These are phyloP conservation scores for Parauchenoglanis punctatus DNA, from an alignment of 2,797 vertebrate genomes.

Conservation along the genomic window DNA sequence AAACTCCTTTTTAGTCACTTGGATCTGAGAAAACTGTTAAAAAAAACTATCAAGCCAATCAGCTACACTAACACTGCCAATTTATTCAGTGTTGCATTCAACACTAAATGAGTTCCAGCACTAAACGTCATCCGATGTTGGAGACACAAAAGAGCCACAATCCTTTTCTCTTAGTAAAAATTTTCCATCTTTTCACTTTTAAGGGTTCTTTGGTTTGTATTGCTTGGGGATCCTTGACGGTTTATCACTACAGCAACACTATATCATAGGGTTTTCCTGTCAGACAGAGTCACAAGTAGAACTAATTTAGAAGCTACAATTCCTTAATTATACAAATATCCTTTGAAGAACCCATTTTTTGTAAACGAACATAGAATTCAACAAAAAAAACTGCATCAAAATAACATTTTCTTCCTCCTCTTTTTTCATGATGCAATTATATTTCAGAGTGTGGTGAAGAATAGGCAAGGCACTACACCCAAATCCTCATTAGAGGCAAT, in stretches of 20 bases:
- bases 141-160: background rate
- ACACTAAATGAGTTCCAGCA: background rate
- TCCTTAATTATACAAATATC: background rate
- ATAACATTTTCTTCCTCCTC: background rate
- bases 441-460: background rate
- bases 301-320: background rate
- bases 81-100: slow-evolving; percentile 3
- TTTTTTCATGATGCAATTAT: background rate
- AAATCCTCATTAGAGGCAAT: slow-evolving; percentile 36
- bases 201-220: background rate
- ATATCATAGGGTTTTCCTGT: background rate
- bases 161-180: background rate
- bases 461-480: background rate
- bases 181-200: background rate
- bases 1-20: slow-evolving; percentile 15
- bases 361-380: background rate
- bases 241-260: background rate
- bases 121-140: background rate
- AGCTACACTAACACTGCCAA: slow-evolving; percentile 17
- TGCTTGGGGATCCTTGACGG: background rate
- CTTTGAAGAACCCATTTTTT: background rate
- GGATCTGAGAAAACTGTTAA: slow-evolving; percentile 29
- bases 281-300: background rate
- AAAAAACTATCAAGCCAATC: slow-evolving; percentile 37
- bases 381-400: background rate